Evolutionary conservation across 2,113 vertebrate species (phyloP).

Genomic region (Cyrtonyx montezumae): DNA sequence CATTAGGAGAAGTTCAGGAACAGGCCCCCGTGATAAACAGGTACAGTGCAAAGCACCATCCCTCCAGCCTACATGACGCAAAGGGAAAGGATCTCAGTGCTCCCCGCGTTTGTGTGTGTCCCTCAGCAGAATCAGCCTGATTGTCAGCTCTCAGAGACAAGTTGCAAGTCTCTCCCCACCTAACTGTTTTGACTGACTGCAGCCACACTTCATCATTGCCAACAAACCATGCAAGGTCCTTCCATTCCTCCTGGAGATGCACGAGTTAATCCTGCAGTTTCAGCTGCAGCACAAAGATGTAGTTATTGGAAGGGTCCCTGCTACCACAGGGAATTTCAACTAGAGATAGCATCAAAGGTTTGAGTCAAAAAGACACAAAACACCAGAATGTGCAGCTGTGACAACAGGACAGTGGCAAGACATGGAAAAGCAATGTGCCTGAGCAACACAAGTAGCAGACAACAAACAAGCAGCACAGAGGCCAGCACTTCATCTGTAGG

Average conservation of each 20-base stretch:
- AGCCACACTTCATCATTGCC: rapidly evolving
- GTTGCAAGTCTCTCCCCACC: background rate
- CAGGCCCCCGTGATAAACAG: background rate
- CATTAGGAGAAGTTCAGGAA: background rate
- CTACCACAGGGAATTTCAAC: background rate
- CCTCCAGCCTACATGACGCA: background rate
- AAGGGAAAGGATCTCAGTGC: rapidly evolving
- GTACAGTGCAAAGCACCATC: rapidly evolving
- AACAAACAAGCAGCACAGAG: background rate
- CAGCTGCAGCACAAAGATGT: background rate
- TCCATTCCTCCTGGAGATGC: background rate
- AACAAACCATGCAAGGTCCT: background rate
- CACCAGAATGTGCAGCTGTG: background rate
- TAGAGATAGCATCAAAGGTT: background rate
- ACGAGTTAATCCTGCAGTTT: background rate
- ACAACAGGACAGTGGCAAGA: background rate
- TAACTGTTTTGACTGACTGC: background rate
- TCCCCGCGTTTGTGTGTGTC: background rate
- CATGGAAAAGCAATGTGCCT: rapidly evolving
- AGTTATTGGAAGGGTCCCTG: background rate
- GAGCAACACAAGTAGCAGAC: background rate
- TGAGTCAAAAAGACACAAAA: background rate
- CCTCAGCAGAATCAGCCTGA: background rate
- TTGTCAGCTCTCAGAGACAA: background rate
- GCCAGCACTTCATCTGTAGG: background rate